Evolutionary conservation across 2,797 vertebrate species (phyloP), one percentile per base, ranked within the genome.

Genomic region (Cirrhinus molitorella): DNA sequence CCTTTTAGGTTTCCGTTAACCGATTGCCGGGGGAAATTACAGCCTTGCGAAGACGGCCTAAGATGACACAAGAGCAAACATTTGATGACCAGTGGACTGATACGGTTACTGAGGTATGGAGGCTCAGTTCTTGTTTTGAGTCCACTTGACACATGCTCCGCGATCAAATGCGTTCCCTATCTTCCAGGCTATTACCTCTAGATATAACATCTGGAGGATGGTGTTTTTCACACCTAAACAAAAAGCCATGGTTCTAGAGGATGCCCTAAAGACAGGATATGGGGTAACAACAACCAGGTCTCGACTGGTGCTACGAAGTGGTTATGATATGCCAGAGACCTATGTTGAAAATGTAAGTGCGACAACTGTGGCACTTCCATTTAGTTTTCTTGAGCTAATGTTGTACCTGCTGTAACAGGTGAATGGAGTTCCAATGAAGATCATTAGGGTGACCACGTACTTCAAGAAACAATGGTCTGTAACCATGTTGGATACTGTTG

Each of bases 221-320:
- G 94, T 96, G 0, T 97, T 98, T 88, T 94, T 95, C 84, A 91
- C 92, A 0, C 92, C 94, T 67, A 91, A 91, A 1, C 93, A 93
- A 57, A 93, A 89, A 17, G 78, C 92, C 0, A 91, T 97, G 92
- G 75, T 91, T 31, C 85, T 94, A 79, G 90, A 76, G 0, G 95
- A 96, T 80, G 95, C 94, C 4, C 92, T 93, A 66, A 86, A 91
- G 11, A 90, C 91, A 16, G 96, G 96, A 5, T 97, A 96, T 49
- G 90, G 94, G 3, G 87, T 95, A 57, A 95, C 86, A 13, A 75
- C 68, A 0, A 96, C 95, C 0, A 85, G 88, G 0, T 92, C 63
- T 0, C 95, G 96, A 13, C 85, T 96, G 65, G 90, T 97, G 34
- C 55, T 97, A 72, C 83, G 95, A 88, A 92, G 95, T 81, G 93